Conservation (phyloP, 2,797 vertebrate species). For the Rhabdophis nuchalis region DNA sequence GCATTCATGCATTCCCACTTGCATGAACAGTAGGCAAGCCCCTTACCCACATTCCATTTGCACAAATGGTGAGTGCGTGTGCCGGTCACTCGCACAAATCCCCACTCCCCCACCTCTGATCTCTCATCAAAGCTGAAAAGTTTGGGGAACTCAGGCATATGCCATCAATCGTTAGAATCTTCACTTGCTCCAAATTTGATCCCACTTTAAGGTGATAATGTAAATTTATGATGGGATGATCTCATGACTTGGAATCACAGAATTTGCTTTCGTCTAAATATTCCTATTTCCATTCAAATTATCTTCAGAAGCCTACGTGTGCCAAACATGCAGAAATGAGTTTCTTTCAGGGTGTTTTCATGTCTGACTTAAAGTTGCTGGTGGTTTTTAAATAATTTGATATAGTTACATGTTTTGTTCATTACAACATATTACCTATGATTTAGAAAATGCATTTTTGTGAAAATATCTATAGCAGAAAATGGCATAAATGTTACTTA, state of each 20-base stretch:
- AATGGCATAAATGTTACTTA: no score
- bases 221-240: background rate
- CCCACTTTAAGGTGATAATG: background rate
- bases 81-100: no score
- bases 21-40: no score
- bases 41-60: no score
- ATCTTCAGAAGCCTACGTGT: background rate
- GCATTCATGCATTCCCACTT: fast-evolving
- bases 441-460: background rate
- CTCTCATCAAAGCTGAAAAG: no score
- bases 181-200: background rate
- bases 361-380: background rate
- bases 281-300: background rate
- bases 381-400: background rate
- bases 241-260: background rate
- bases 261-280: background rate
- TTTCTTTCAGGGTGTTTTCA: background rate
- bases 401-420: background rate
- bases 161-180: background rate
- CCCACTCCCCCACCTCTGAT: no score
- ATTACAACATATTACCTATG: background rate
- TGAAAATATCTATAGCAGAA: background rate
- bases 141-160: background rate
- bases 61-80: no score
- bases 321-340: background rate